Conservation (phyloP, 1,140 invertebrate species). For the Lucilia cuprina region DNA sequence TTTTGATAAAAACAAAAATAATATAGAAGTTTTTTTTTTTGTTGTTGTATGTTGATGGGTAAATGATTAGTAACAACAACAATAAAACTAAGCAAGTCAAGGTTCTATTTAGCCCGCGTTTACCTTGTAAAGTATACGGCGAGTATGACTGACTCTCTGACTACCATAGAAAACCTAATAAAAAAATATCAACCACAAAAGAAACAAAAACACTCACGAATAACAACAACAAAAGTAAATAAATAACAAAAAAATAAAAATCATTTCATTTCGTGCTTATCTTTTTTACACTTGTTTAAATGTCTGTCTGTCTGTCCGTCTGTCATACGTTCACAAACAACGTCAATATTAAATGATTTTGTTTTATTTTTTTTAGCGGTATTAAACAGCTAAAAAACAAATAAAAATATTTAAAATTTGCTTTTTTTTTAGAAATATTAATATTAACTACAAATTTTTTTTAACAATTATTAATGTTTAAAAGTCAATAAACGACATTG, state of each 20-base stretch:
- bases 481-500: slow-evolving; percentile 32
- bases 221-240: not conserved
- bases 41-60: not conserved
- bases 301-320: too few species aligned
- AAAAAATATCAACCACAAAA: not conserved
- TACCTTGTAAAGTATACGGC: not conserved
- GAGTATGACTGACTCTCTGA: not conserved
- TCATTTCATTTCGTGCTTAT: too few species aligned
- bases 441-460: slow-evolving; percentile 4
- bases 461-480: not conserved
- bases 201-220: not conserved
- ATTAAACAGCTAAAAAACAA: not conserved
- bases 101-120: slow-evolving; percentile 30
- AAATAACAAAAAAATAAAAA: not conserved
- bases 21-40: not conserved
- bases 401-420: not conserved
- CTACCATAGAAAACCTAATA: not conserved
- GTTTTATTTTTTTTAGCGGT: not conserved
- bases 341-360: not conserved
- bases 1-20: not conserved
- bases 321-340: too few species aligned
- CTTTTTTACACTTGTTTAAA: too few species aligned
- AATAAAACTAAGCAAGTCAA: slow-evolving; percentile 19
- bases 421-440: not conserved
- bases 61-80: too few species aligned